Base-by-base conservation (phyloP, 2,797 vertebrate genomes). In the Pangasius krempfi region DNA sequence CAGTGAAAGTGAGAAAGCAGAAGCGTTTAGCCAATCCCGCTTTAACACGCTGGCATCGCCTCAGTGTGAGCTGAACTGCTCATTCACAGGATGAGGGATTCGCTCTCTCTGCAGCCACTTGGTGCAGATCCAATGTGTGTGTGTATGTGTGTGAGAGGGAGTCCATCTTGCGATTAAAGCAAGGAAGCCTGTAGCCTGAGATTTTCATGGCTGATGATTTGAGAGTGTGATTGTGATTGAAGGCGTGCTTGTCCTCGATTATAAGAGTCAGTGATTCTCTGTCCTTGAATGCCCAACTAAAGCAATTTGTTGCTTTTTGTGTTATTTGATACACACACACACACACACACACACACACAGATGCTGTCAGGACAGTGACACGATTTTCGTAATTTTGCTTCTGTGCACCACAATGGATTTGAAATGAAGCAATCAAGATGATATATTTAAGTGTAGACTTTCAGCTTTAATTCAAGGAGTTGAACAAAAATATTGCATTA, bases 41-140 rank as follows among this genome's bases (percentile, higher is more conserved):
- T 84, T 75, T 54, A 86, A 83, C 82, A 87, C 64, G 25, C 81
- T n/a, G 50, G 86, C 82, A 40, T 81, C 68, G 37, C 84, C 62
- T 85, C 50, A 0, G 73, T 14, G 30, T 76, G 56, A 82, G 85
- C 85, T 37, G 80, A 87, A 81, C 85, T 78, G 87, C 76, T 92
- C 89, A 86, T 92, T 90, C 85, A 91, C 88, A 90, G 86, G 88
- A 83, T 89, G 27, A 47, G 58, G 47, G 64, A 82, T 88, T 88
- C 87, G 68, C 90, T 88, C 60, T 70, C 52, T 64, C 25, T 87
- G 87, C 89, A 85, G 86, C 86, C 68, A 40, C 79, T 86, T 47
- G 73, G 66, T 58, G 37, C 88, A 85, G 50, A 84, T 52, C 87
- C 44, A 18, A 5, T 40, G 52, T 27, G 85, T 81, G 72, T 25